A percentile compares a stretch with the other conserved stretches of the same genome.
Conservation (phyloP, 2,113 vertebrate species). For the Chionodraco myersi region DNA sequence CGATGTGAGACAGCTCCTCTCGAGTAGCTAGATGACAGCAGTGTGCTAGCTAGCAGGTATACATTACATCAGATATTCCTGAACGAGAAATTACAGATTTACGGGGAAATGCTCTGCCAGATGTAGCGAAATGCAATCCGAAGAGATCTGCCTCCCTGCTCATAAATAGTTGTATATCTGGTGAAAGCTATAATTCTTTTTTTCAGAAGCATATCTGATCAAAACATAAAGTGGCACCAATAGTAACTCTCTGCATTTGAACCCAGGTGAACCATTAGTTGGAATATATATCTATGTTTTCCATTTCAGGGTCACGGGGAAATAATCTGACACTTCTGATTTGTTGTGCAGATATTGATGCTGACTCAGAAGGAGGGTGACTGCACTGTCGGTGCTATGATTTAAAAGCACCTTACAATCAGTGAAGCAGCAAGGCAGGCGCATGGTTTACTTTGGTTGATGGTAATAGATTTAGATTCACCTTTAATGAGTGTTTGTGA, state of each 20-base stretch:
- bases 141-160: not conserved
- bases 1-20: not conserved
- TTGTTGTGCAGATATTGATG: conserved; percentile 6
- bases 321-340: conserved; percentile 11
- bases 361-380: conserved; percentile 1
- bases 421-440: not conserved
- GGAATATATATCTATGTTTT: conserved; percentile 8
- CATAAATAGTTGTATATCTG: conserved; percentile 6
- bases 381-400: not conserved
- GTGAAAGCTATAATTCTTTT: not conserved
- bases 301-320: not conserved
- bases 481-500: not conserved
- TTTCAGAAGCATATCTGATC: conserved; percentile 2
- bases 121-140: not conserved
- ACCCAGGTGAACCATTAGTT: not conserved
- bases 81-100: conserved; percentile 6
- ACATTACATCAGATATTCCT: conserved; percentile 30
- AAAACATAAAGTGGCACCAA: not conserved
- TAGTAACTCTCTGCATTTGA: not conserved
- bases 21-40: not conserved
- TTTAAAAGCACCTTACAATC: not conserved
- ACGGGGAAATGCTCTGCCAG: not conserved
- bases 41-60: conserved; percentile 18
- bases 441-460: conserved; percentile 7
- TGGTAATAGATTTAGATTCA: too few relatives aligned